A percentile compares a stretch with the other conserved stretches of the same genome.
These are phyloP conservation scores for Atethmia centrago DNA, from an alignment of 2,888 invertebrate genomes.

Conservation along the genomic window DNA sequence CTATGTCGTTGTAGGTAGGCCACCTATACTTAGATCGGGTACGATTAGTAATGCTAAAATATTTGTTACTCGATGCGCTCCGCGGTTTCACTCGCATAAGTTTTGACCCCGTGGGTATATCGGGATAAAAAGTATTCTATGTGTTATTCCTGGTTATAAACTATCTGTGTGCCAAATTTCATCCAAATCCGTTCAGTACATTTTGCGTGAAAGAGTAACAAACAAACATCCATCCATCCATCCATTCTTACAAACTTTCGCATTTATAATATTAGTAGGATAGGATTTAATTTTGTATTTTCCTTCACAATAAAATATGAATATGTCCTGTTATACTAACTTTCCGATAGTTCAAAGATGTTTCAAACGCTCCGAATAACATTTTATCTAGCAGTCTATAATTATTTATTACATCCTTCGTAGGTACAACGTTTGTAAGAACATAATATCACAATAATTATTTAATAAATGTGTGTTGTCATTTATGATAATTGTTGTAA, in stretches of 20 bases:
- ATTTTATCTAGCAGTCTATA: conserved; percentile 40
- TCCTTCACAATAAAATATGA: background rate
- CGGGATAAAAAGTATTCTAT: no score
- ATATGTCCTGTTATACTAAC: background rate
- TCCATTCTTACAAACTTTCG: no score
- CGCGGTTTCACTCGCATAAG: no score
- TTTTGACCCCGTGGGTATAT: no score
- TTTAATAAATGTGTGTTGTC: conserved; percentile 39
- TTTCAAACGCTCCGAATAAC: conserved; percentile 18
- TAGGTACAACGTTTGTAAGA: background rate
- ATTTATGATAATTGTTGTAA: conserved; percentile 29
- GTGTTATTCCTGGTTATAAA: no score
- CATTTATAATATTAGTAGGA: no score
- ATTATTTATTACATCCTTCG: conserved; percentile 51
- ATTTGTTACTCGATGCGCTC: no score
- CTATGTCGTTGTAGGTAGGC: background rate
- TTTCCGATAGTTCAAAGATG: conserved; percentile 4
- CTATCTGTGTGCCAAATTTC: no score
- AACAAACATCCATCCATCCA: no score
- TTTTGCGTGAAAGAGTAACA: no score
- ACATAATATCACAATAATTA: conserved; percentile 15
- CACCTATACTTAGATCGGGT: background rate
- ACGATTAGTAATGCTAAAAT: background rate
- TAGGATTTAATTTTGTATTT: background rate
- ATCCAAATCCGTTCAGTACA: no score